Conservation (phyloP, 2,113 vertebrate genomes). For the Anser brachyrhynchus region DNA sequence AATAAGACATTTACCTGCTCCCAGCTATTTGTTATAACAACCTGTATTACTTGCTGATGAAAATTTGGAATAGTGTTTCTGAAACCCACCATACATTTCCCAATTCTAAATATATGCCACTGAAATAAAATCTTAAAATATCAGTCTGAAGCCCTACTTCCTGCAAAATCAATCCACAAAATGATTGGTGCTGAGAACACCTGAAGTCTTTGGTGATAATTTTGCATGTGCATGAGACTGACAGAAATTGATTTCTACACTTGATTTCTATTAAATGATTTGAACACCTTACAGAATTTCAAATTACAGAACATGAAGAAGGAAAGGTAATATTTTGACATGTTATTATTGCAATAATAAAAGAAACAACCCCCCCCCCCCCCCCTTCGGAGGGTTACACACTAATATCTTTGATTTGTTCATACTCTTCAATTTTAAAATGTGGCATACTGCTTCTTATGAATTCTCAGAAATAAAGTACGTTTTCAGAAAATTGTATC, state of each 20-base stretch:
- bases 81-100: not conserved
- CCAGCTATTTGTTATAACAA: not conserved
- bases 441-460: not conserved
- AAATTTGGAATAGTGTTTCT: not conserved
- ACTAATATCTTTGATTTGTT: not conserved
- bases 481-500: not conserved
- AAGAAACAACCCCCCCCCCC: not conserved
- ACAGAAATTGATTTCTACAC: not conserved
- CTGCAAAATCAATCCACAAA: not conserved
- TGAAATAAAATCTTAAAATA: not conserved
- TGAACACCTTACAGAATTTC: not conserved
- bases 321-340: not conserved
- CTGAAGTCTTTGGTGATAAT: not conserved
- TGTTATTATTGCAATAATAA: not conserved
- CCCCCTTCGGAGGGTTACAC: not conserved
- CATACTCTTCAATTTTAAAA: not conserved
- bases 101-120: not conserved
- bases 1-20: not conserved
- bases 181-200: fast-evolving
- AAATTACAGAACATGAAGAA: not conserved
- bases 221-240: not conserved
- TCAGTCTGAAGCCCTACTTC: not conserved
- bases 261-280: too few relatives aligned
- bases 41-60: not conserved
- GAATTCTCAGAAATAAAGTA: not conserved